Evolutionary conservation across 2,113 vertebrate species (phyloP).

Genomic region (Salvelinus namaycush): DNA sequence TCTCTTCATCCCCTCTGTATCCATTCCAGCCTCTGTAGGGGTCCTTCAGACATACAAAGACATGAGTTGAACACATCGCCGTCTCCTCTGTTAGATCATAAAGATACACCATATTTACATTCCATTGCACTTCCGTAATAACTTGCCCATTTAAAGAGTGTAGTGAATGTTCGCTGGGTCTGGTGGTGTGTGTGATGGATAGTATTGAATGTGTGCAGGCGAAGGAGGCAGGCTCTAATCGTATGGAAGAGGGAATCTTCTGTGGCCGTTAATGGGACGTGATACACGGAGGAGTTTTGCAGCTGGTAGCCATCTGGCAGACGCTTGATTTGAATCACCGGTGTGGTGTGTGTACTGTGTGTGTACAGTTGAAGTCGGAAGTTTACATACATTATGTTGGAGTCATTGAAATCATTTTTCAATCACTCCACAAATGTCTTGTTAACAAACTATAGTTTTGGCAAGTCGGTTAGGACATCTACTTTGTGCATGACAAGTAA

Average conservation of each 20-base stretch:
- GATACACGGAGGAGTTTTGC: neutral
- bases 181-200: conserved; percentile 3
- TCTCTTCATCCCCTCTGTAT: neutral
- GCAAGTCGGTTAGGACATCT: no score
- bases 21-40: neutral
- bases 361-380: no score
- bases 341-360: neutral
- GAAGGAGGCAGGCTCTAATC: neutral
- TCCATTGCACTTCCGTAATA: conserved; percentile 8
- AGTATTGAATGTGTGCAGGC: neutral
- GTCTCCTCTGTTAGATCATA: conserved; percentile 43
- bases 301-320: neutral
- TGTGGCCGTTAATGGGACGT: neutral
- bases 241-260: neutral
- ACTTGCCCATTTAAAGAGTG: no score
- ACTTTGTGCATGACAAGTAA: no score
- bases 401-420: no score
- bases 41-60: conserved; percentile 1
- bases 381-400: no score
- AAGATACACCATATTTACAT: conserved; percentile 39
- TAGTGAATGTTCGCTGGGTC: no score
- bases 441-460: no score
- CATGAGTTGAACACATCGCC: conserved; percentile 37
- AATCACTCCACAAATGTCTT: no score
- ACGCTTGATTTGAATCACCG: neutral